Conservation (phyloP, 2,797 vertebrate species). For the Myiothlypis coronata region DNA sequence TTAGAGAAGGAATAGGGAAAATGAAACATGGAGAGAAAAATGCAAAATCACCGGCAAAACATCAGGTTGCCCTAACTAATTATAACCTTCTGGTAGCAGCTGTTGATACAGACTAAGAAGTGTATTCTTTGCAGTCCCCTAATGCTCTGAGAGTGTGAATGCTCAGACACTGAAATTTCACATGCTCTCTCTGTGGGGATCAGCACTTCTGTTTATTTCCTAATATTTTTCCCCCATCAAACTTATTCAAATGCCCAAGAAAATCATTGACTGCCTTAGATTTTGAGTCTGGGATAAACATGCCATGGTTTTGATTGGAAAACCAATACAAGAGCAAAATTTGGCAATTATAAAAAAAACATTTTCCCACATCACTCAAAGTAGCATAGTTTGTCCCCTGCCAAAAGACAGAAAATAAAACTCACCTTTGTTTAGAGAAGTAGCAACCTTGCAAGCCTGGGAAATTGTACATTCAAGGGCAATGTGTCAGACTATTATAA, state of each 20-base stretch:
- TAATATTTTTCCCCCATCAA: background rate
- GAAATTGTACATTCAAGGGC: background rate
- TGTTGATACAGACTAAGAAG: background rate
- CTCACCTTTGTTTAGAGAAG: constrained; percentile 14
- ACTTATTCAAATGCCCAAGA: background rate
- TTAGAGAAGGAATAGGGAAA: background rate
- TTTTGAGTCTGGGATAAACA: background rate
- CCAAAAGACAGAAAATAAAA: background rate
- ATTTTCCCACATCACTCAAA: background rate
- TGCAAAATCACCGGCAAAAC: background rate
- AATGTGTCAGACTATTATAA: background rate
- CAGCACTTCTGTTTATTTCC: background rate
- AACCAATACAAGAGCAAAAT: background rate
- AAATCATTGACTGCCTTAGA: background rate
- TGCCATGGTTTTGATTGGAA: background rate
- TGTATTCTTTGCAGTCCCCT: background rate
- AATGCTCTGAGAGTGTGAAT: background rate
- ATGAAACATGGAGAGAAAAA: background rate
- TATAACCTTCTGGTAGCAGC: background rate
- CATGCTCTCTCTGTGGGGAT: background rate
- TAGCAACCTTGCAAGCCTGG: background rate
- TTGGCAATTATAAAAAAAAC: background rate
- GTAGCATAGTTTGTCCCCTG: background rate
- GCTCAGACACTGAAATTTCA: background rate
- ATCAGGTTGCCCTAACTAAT: background rate